These are phyloP conservation scores for Syndactyla subalaris DNA, from an alignment of 2,797 vertebrate species.

Conservation along the genomic window DNA sequence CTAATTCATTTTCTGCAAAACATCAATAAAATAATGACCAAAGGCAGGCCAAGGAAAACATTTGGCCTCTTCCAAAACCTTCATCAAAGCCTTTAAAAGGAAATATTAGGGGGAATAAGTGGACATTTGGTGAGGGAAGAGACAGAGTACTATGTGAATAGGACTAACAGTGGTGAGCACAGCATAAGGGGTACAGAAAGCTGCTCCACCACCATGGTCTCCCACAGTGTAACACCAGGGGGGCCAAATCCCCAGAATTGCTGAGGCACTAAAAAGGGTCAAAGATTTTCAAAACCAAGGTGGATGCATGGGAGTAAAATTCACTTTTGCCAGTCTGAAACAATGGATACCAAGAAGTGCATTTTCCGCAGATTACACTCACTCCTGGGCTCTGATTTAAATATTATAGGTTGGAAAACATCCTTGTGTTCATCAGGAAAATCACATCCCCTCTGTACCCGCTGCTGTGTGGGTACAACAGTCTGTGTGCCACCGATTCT, in stretches of 20 bases:
- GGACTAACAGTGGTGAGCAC: background rate
- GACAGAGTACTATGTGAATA: background rate
- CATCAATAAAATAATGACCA: background rate
- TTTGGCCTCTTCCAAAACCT: background rate
- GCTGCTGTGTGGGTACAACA: background rate
- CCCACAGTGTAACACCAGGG: accelerated
- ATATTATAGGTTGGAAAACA: background rate
- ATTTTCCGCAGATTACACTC: background rate
- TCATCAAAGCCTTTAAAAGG: background rate
- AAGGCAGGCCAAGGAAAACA: background rate
- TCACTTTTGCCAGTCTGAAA: background rate
- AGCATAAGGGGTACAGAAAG: accelerated
- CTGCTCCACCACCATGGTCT: background rate
- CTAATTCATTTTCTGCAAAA: background rate
- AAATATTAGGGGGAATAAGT: background rate
- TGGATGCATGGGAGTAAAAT: accelerated
- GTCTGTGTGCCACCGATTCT: background rate
- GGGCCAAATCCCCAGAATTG: background rate
- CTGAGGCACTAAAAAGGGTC: background rate
- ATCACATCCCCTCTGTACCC: background rate
- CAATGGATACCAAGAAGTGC: accelerated
- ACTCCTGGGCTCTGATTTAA: background rate
- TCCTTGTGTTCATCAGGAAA: background rate
- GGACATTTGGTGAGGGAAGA: background rate
- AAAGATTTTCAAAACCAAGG: background rate